Evolutionary conservation across 2,797 vertebrate species (phyloP).

Genomic region (Trichosurus vulpecula): DNA sequence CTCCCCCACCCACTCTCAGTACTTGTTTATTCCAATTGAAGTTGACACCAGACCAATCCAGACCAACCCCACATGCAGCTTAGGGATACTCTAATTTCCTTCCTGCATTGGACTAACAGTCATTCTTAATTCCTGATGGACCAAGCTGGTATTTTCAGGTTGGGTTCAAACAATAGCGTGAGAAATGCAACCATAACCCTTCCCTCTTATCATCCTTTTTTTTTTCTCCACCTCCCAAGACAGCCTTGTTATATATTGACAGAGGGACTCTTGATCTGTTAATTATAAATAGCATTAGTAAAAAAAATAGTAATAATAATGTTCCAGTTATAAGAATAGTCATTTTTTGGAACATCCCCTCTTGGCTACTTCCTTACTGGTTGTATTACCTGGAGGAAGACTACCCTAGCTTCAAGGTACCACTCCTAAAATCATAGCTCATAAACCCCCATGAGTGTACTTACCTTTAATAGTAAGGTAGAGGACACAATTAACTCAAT

Average conservation of each 20-base stretch:
- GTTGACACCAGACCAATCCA: slow-evolving; percentile 46
- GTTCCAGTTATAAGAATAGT: not conserved
- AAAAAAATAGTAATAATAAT: not conserved
- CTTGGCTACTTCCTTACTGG: not conserved
- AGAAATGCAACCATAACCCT: not conserved
- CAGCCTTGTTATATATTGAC: not conserved
- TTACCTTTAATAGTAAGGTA: not conserved
- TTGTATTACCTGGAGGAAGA: not conserved
- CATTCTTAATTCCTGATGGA: slow-evolving; percentile 53
- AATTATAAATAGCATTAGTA: not conserved
- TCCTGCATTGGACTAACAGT: slow-evolving; percentile 58
- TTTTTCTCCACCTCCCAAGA: not conserved
- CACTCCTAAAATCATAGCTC: not conserved
- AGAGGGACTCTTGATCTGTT: not conserved
- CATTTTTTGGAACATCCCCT: not conserved
- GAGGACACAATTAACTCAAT: not conserved
- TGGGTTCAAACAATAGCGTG: fast-evolving
- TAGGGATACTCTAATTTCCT: slow-evolving; percentile 53
- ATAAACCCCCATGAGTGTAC: not conserved
- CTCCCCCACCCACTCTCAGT: slow-evolving; percentile 38
- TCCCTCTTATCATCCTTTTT: not conserved
- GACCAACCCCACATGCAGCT: slow-evolving; percentile 29
- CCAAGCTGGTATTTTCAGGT: slow-evolving; percentile 11
- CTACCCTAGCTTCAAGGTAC: not conserved
- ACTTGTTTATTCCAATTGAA: slow-evolving; percentile 74